These are phyloP conservation scores for Hypomesus transpacificus DNA, from an alignment of 2,113 vertebrate genomes.

Conservation along the genomic window DNA sequence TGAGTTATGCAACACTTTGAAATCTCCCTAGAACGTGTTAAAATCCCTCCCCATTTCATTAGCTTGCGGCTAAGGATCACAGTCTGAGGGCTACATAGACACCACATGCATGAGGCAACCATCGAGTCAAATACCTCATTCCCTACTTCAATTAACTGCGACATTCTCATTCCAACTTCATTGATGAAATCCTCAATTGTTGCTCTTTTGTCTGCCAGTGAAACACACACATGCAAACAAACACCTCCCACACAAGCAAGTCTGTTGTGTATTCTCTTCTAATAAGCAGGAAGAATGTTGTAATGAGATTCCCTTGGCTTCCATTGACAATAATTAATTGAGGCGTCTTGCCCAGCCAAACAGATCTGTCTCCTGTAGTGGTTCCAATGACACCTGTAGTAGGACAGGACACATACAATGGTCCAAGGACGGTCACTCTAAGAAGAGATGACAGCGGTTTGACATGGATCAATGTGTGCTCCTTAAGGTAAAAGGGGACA, in stretches of 20 bases:
- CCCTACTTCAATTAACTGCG: not conserved
- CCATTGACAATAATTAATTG: conserved; percentile 38
- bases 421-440: conserved; percentile 20
- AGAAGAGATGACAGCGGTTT: conserved; percentile 30
- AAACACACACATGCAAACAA: too few species aligned
- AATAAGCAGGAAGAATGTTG: conserved; percentile 9
- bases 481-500: conserved; percentile 27
- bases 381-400: conserved; percentile 51
- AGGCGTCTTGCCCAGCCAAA: conserved; percentile 40
- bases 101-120: not conserved
- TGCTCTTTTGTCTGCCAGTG: too few species aligned
- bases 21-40: not conserved
- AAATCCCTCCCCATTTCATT: not conserved
- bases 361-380: conserved; percentile 30
- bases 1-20: not conserved
- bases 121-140: not conserved
- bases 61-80: not conserved
- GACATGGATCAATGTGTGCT: conserved; percentile 35
- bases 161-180: too few species aligned
- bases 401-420: conserved; percentile 32
- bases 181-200: too few species aligned
- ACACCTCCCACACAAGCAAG: too few species aligned
- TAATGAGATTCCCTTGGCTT: conserved; percentile 37
- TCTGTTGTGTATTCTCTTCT: too few species aligned
- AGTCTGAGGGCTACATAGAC: not conserved